Base-by-base conservation (phyloP, 2,113 vertebrate genomes). In the Saimiri boliviensis region DNA sequence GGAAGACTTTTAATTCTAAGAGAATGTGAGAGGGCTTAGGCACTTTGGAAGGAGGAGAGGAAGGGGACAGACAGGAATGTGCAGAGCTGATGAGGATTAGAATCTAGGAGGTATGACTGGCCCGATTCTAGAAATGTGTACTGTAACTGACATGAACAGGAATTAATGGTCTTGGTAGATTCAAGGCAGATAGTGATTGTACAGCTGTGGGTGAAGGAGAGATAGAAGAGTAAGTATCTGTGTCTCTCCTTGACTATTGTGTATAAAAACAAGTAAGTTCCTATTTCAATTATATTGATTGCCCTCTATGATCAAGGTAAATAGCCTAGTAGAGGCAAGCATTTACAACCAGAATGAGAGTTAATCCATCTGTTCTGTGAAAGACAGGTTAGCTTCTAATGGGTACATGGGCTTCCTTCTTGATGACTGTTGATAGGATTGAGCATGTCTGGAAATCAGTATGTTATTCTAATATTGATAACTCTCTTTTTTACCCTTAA, bases 351-450 rank as follows among this genome's bases (percentile, higher is more conserved):
- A 37, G 12, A 9, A 70, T 45, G 20, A 90, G 5, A 30, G n/a
- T 9, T 4, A 6, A 71, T 40, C 83, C 30, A 45, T 13, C 23
- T 16, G 1, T 2, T 82, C 10, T 94, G 63, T 54, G 6, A 86
- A 35, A 8, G 37, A 4, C 23, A 1, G 16, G 20, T 0, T 37
- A 23, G 3, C 4, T 23, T 94, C 9, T 23, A 56, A 2, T 1
- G 71, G 42, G 35, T 42, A 68, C 54, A 30, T 35, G 32, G 23
- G 25, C 32, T 84, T 49, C 6, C 32, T 30, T 77, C 23, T 71
- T 52, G 58, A 63, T 0, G 2, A 3, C 8, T 25, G 5, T 70
- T 37, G 13, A 30, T 74, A 17, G 47, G 21, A 76, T 12, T 47
- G 32, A 82, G 23, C 30, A 77, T 16, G 30, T 58, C 14, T 49